These are phyloP conservation scores for Diadegma fenestrale DNA, from an alignment of 2,888 invertebrate species.

Conservation along the genomic window DNA sequence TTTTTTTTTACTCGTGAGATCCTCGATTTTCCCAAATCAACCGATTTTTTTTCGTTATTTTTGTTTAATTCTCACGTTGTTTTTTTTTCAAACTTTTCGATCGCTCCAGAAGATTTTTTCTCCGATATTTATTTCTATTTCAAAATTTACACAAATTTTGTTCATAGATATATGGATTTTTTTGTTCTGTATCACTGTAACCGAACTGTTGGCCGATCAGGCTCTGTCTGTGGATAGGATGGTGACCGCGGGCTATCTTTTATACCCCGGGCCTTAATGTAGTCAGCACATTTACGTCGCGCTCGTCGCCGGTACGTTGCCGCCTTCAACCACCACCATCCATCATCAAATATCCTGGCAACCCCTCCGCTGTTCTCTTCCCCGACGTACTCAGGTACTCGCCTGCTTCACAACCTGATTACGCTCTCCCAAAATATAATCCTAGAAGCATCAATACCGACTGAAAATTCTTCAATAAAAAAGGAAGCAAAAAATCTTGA, in stretches of 20 bases:
- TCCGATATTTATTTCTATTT: not conserved
- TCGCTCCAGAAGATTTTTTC: not conserved
- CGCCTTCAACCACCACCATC: slow-evolving; percentile 23
- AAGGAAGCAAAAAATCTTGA: too few relatives aligned
- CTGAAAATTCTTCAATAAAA: not conserved
- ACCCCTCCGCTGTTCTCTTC: slow-evolving; percentile 29
- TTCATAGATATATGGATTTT: not conserved
- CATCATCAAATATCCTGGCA: slow-evolving; percentile 35
- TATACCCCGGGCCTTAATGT: slow-evolving; percentile 82
- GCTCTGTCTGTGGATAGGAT: slow-evolving; percentile 83
- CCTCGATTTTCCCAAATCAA: not conserved
- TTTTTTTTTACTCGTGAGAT: not conserved
- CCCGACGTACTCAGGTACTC: slow-evolving; percentile 69
- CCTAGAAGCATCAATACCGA: not conserved
- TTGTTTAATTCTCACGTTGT: not conserved
- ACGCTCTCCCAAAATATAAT: not conserved
- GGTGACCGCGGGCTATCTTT: slow-evolving; percentile 81
- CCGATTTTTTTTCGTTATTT: not conserved
- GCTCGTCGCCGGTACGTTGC: slow-evolving; percentile 62
- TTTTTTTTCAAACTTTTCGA: not conserved
- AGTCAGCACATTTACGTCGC: slow-evolving; percentile 83
- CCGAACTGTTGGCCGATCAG: slow-evolving; percentile 81
- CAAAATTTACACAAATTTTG: not conserved
- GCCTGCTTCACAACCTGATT: not conserved
- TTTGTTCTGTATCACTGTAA: slow-evolving; percentile 65